Evolutionary conservation across 2,888 invertebrate genomes (phyloP), one percentile per base, ranked within the genome.

Genomic region (Aquatica leii): DNA sequence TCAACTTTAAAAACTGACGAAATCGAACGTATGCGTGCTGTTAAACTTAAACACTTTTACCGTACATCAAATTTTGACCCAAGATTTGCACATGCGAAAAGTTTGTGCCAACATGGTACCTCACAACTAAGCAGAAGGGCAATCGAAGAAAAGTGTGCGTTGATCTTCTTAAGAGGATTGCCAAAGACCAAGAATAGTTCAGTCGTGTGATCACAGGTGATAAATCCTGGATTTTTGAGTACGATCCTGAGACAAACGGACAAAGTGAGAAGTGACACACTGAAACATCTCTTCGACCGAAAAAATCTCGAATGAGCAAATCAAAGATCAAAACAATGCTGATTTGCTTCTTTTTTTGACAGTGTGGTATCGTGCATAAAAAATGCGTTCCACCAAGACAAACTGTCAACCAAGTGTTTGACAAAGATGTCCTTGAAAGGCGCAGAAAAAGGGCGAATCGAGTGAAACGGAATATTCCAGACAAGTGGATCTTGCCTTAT

Each of bases 341-440:
- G 43, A 43, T 43, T 43, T 43, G 18, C n/a, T n/a, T n/a, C n/a
- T n/a, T 18, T 43, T 43, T 43, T 43, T 43, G 12, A 43, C 15
- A 14, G 18, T 43, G 15, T 1, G 14, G 15, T 43, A 43, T 43
- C 18, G 43, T 43, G 8, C 43, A 24, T 6, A 24, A 24, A 24
- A 6, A 24, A 24, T 24, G 2, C 6, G 24, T 2, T 24, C 4
- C 6, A 12, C 15, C 15, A 43, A 9, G 43, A 9, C 43, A 14
- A 43, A n/a, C 43, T 43, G 15, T 43, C 2, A 14, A 14, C 15
- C 12, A n/a, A 43, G 11, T 43, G 12, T 3, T 43, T 43, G 5
- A 43, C 43, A 43, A 43, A 43, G 9, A 15, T 43, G 43, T 43
- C 15, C 9, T 43, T 15, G 43, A 43, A 14, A 43, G 18, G 43